Conservation (phyloP, 2,888 invertebrate species). For the Meteorus cinctellus region DNA sequence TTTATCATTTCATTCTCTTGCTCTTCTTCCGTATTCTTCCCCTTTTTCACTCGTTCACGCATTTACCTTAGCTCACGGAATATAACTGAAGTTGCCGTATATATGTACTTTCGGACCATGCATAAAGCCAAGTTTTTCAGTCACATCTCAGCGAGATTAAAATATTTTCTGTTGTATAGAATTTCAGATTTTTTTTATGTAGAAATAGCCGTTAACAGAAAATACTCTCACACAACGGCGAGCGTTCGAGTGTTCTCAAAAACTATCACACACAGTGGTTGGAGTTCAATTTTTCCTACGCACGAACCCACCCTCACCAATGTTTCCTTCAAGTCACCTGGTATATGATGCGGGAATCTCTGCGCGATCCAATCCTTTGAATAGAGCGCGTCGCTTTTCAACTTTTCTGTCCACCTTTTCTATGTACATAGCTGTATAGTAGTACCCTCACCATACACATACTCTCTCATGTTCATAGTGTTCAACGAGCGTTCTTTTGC, state of each 20-base stretch:
- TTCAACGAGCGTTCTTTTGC: conserved; percentile 2
- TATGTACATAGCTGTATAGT: conserved; percentile 14
- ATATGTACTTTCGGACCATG: not conserved
- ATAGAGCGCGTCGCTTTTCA: conserved; percentile 48
- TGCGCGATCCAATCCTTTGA: conserved; percentile 34
- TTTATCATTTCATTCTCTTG: conserved; percentile 24
- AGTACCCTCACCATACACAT: conserved; percentile 5
- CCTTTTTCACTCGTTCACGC: conserved; percentile 32
- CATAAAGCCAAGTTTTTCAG: not conserved
- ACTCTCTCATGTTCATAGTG: not conserved
- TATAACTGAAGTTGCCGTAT: not conserved
- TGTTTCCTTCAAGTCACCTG: conserved; percentile 51
- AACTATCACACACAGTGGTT: not conserved
- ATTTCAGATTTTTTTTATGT: not conserved
- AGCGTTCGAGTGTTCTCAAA: too few species aligned
- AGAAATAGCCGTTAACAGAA: too few species aligned
- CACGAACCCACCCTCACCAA: conserved; percentile 28
- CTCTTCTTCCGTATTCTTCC: not conserved
- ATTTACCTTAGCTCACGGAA: conserved; percentile 24
- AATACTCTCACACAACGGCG: too few species aligned
- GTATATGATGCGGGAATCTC: conserved; percentile 47
- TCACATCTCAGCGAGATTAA: not conserved
- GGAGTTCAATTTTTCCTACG: conserved; percentile 28
- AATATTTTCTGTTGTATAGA: not conserved
- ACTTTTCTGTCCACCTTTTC: conserved; percentile 45